Base-by-base conservation (phyloP, 1,140 invertebrate species). In the Drosophila takahashii region DNA sequence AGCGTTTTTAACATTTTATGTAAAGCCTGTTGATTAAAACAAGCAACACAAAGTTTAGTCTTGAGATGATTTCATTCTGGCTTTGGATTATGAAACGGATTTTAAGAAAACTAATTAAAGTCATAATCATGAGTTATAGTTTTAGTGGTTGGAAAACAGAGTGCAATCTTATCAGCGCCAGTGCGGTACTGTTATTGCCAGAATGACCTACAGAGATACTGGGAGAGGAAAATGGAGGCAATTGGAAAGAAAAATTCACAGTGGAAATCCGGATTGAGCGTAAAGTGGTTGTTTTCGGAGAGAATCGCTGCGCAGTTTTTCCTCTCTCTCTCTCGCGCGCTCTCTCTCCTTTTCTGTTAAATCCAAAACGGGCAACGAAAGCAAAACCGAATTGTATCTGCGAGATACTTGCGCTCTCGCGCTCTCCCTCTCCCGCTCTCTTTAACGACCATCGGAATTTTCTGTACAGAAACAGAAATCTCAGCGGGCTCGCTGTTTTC, bases 401-500 rank as follows among this genome's bases (percentile, higher is more conserved):
- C 47, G 66, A 47, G 66, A 54, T 29, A 41, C 41, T 15, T 37
- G 53, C 65, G 61, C 47, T 41, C 67, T 65, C 62, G 53, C 61
- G 27, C 16, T 37, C 41, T 11, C 60, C 22, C 44, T 41, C 71
- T 69, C 66, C 60, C 56, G 36, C 44, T 9, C 61, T 41, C 37
- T 53, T 56, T 61, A 29, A 41, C 50, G 59, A 81, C 77, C 83
- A 86, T 89, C 71, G 83, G 83, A 87, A 87, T 87, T 87, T 74
- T 83, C 66, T 86, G 75, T 86, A 86, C 74, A 78, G 57, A 85
- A 85, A 69, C 73, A 74, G 52, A 85, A 85, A 85, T 85, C 81
- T 85, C 71, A 56, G 65, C 57, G 27, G 15, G 56, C 61, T 54
- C 50, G 74, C 54, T 61, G 79, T 53, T 71, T 81, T 64, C 69